These are phyloP conservation scores for Alectura lathami DNA, from an alignment of 2,113 vertebrate species.

Conservation along the genomic window DNA sequence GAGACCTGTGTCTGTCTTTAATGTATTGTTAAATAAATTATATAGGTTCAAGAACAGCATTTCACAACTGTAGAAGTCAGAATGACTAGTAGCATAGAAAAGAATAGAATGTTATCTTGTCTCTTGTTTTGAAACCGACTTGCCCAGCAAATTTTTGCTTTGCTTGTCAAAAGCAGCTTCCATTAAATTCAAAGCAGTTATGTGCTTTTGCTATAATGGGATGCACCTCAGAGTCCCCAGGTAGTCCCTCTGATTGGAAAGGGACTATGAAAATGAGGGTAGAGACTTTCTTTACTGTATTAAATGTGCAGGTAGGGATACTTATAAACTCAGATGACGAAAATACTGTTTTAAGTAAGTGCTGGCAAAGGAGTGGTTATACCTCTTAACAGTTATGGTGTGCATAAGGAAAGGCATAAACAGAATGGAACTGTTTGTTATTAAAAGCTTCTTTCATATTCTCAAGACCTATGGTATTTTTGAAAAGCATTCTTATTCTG, in stretches of 20 bases:
- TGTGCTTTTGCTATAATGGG: neutral
- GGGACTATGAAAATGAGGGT: slow-evolving; percentile 28
- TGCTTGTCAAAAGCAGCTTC: neutral
- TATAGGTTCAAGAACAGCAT: neutral
- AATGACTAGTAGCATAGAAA: neutral
- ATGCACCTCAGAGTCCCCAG: neutral
- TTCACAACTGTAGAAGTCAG: neutral
- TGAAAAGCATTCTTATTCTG: neutral
- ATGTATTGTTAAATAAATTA: neutral
- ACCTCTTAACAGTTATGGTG: neutral
- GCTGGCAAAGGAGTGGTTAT: slow-evolving; percentile 14
- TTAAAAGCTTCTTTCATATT: neutral
- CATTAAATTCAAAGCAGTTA: neutral
- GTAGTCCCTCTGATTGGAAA: neutral
- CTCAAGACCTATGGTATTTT: neutral
- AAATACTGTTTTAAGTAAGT: slow-evolving; percentile 35
- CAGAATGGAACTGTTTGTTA: neutral
- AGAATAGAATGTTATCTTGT: neutral
- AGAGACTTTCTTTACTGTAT: slow-evolving; percentile 3
- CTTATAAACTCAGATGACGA: neutral
- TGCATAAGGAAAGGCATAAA: neutral
- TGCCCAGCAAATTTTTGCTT: neutral
- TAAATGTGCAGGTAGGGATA: neutral
- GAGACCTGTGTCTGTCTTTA: neutral
- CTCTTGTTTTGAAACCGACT: neutral